phyloP scores from a whole-genome alignment of 2,888 invertebrate species.

The Epinotia bilunana region DNA sequence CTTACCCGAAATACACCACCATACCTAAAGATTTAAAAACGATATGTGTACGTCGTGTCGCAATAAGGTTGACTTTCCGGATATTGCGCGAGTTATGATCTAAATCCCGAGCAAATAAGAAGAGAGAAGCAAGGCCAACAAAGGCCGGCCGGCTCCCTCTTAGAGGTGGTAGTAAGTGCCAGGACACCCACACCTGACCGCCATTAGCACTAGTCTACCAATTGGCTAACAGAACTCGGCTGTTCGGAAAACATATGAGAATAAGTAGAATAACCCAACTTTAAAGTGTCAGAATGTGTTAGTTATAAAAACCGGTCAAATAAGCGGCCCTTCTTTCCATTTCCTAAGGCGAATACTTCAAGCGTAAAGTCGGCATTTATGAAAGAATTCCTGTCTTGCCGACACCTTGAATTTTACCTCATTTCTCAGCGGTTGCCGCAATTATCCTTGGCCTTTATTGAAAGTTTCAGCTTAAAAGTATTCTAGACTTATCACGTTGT shows the following conservation, averaged over 20 bases:
- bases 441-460: constrained; percentile 40
- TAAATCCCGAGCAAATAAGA: constrained; percentile 57
- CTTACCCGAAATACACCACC: neutral
- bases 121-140: constrained; percentile 59
- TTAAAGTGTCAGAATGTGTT: constrained; percentile 48
- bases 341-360: constrained; percentile 28
- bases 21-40: neutral
- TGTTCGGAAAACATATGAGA: constrained; percentile 27
- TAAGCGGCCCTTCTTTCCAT: constrained; percentile 46
- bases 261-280: constrained; percentile 22
- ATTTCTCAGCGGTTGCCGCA: constrained; percentile 30
- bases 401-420: constrained; percentile 34
- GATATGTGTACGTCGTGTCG: neutral
- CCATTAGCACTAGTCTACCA: constrained; percentile 62
- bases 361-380: constrained; percentile 32
- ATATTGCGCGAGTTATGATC: constrained; percentile 30
- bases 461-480: constrained; percentile 23
- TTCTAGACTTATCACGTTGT: constrained; percentile 36
- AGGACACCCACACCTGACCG: constrained; percentile 57
- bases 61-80: constrained; percentile 12
- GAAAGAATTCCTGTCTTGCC: constrained; percentile 32
- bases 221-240: constrained; percentile 50
- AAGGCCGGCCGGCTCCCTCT: constrained; percentile 58
- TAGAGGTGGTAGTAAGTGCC: constrained; percentile 65
- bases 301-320: constrained; percentile 48